These are phyloP conservation scores for Martes martes DNA, from an alignment of 2,113 vertebrate genomes.

Conservation along the genomic window DNA sequence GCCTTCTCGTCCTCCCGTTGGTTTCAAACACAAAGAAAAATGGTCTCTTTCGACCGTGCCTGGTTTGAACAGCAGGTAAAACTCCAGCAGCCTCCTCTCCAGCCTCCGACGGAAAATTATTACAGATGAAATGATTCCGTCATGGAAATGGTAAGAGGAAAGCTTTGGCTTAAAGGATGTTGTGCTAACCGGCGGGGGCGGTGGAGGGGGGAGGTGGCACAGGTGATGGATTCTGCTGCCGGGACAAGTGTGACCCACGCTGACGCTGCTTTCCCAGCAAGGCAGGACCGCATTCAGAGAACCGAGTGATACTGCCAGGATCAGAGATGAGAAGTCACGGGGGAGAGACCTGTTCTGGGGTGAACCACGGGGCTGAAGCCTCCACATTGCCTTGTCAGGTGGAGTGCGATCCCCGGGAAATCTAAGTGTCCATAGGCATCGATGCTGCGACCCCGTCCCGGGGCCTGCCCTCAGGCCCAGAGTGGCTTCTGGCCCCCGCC, in stretches of 20 bases:
- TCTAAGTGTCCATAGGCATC: fast-evolving
- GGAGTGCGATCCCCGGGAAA: too few species aligned
- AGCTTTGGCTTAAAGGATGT: constrained; percentile 69
- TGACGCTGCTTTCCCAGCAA: constrained; percentile 60
- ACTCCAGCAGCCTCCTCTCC: constrained; percentile 69
- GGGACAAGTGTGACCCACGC: constrained; percentile 42
- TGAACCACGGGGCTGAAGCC: fast-evolving
- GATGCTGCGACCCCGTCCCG: fast-evolving
- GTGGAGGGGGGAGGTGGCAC: background rate
- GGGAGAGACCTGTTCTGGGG: background rate
- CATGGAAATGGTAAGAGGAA: constrained; percentile 73
- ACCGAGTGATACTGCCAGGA: background rate
- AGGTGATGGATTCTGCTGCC: constrained; percentile 62
- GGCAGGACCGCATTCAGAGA: background rate
- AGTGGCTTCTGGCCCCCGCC: fast-evolving
- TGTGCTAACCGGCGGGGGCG: constrained; percentile 43
- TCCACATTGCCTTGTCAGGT: fast-evolving
- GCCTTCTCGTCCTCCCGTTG: constrained; percentile 70
- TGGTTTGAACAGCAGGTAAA: constrained; percentile 77
- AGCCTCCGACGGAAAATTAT: constrained; percentile 76
- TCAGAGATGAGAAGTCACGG: background rate
- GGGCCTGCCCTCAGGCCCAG: fast-evolving
- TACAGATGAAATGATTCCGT: constrained; percentile 76
- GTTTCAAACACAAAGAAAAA: constrained; percentile 84
- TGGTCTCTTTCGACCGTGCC: constrained; percentile 70